Evolutionary conservation across 2,888 invertebrate genomes (phyloP).

Genomic region (Hylaea fasciaria): DNA sequence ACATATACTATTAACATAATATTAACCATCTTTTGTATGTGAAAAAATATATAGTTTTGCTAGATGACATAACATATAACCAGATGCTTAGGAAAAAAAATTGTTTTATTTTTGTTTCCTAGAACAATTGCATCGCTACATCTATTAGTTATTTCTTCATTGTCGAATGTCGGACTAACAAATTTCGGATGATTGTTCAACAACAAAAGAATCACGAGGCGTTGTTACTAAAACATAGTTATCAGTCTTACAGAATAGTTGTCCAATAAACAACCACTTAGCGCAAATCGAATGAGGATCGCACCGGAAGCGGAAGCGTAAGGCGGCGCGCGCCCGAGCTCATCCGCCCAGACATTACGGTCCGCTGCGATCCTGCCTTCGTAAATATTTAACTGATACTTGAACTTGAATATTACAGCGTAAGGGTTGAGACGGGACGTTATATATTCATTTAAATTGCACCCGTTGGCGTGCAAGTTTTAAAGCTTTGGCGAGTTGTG

Average conservation of each 20-base stretch:
- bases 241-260: neutral
- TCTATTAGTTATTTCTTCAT: too few species aligned
- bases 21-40: too few species aligned
- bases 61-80: too few species aligned
- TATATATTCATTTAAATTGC: conserved; percentile 5
- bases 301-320: conserved; percentile 19
- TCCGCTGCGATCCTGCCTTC: conserved; percentile 4
- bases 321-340: conserved; percentile 17
- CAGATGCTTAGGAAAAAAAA: too few species aligned
- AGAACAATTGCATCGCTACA: too few species aligned
- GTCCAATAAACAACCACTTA: conserved; percentile 20
- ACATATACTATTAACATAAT: too few species aligned
- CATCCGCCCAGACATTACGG: conserved; percentile 22
- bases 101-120: too few species aligned
- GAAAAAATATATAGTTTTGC: too few species aligned
- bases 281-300: conserved; percentile 29
- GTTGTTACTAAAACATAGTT: too few species aligned
- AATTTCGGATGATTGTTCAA: too few species aligned
- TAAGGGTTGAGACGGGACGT: neutral
- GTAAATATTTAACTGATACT: conserved; percentile 15
- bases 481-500: neutral
- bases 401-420: conserved; percentile 1
- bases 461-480: neutral
- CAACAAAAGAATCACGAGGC: too few species aligned
- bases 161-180: too few species aligned